Conservation (phyloP, 2,888 invertebrate genomes). For the Parelbella ahira region DNA sequence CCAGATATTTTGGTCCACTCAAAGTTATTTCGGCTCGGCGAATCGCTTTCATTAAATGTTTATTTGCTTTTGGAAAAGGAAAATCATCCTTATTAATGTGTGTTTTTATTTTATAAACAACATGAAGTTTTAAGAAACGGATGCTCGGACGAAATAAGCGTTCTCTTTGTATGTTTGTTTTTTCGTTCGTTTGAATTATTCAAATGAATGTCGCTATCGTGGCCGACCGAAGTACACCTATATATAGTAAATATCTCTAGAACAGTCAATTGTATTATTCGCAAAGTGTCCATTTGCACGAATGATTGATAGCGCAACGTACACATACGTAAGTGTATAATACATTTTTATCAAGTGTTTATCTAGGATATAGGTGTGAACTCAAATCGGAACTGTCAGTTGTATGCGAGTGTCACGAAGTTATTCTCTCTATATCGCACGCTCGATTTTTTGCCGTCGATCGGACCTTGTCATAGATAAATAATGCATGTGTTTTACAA, state of each 20-base stretch:
- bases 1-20: conserved; percentile 19
- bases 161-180: not conserved
- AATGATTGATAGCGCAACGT: conserved; percentile 4
- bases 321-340: too few relatives aligned
- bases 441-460: conserved; percentile 22
- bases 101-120: conserved; percentile 16
- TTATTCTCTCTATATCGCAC: conserved; percentile 27
- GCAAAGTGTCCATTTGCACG: too few relatives aligned
- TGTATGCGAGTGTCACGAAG: conserved; percentile 25
- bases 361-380: conserved; percentile 23
- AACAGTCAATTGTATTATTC: too few relatives aligned
- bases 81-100: conserved; percentile 8
- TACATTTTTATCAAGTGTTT: conserved; percentile 14
- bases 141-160: conserved; percentile 4
- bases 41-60: conserved; percentile 24
- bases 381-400: conserved; percentile 16
- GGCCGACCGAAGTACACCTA: too few relatives aligned
- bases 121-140: not conserved
- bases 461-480: conserved; percentile 29
- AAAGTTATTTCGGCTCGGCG: conserved; percentile 20
- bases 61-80: conserved; percentile 22
- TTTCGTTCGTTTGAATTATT: too few relatives aligned
- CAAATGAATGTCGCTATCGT: too few relatives aligned
- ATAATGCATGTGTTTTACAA: conserved; percentile 17
- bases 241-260: too few relatives aligned